Conservation (phyloP, 35 echinoderm and acorn worm species). For the Holothuria glaberrima region DNA sequence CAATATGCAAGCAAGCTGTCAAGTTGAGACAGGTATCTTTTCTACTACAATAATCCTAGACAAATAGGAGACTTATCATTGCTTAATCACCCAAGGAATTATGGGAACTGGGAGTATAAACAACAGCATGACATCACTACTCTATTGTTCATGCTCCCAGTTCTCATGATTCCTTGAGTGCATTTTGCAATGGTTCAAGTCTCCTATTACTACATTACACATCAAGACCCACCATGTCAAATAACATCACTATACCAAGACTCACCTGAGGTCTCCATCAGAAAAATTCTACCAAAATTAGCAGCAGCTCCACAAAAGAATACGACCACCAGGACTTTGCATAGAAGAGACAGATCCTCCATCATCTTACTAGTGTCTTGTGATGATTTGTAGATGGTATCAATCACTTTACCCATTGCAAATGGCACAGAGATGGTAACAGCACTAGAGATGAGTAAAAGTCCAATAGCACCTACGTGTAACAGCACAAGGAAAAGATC, state of each 20-base stretch:
- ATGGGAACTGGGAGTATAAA: too few relatives aligned
- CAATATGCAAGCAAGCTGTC: too few relatives aligned
- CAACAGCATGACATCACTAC: too few relatives aligned
- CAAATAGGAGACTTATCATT: too few relatives aligned
- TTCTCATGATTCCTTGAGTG: too few relatives aligned
- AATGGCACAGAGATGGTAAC: conserved; percentile 94
- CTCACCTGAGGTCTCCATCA: conserved; percentile 94
- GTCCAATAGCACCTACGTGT: conserved; percentile 83
- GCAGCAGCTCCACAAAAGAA: conserved; percentile 83
- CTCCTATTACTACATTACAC: too few relatives aligned
- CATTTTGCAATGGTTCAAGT: too few relatives aligned
- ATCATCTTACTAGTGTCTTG: conserved; percentile 70
- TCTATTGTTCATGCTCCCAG: too few relatives aligned
- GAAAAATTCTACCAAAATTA: conserved; percentile 89
- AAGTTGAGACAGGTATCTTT: too few relatives aligned
- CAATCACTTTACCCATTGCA: conserved; percentile 88
- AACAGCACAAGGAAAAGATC: conserved; percentile 7
- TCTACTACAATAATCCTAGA: too few relatives aligned
- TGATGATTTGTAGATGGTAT: conserved; percentile 82
- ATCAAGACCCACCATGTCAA: too few relatives aligned
- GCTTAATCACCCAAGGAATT: too few relatives aligned
- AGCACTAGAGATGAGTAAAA: conserved; percentile 83
- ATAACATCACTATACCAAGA: not conserved
- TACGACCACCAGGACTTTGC: conserved; percentile 67
- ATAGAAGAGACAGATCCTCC: conserved; percentile 55